Base-by-base conservation (phyloP, 2,113 vertebrate species). In the Eira barbara region DNA sequence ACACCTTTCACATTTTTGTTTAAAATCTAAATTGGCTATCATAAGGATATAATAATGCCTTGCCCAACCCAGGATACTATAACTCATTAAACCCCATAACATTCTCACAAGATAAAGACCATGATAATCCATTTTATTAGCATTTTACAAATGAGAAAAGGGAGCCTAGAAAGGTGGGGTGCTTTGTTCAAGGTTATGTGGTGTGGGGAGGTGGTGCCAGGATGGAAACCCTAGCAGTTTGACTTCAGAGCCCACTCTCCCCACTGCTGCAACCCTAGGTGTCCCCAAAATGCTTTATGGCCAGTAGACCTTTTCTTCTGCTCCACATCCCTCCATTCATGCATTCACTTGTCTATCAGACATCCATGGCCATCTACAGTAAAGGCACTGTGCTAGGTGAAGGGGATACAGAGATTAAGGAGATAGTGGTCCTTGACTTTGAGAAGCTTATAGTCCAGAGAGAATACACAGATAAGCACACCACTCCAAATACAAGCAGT, bases 1-100 rank as follows among this genome's bases (percentile, higher is more conserved):
- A 76, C 6, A 95, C 71, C 5, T 39, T 36, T 81, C 47, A 57
- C 21, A 69, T 61, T 86, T 71, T 83, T 65, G 92, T 61, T 94
- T 67, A 52, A 89, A 97, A 65, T 5, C 13, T 49, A 92, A n/a
- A 57, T 15, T 79, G 67, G 21, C 25, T 61, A 49, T 94, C 84
- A 76, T 20, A 86, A 55, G 20, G 3, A 25, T 83, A 3, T 23
- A 76, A 3, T 23, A 76, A 36, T 86, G 34, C 29, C 49, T 39
- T 92, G 57, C 49, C 81, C 87, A 92, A 93, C 36, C 49, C 34
- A 91, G 29, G 69, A 81, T 61, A 94, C 36, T 82, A 55, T n/a
- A 36, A 39, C 79, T 90, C 39, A 52, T 57, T 63, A 31, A 89
- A 59, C 45, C 39, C 21, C 27, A 15, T 42, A 88, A 81, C 34